These are phyloP conservation scores for Crocuta crocuta DNA, from an alignment of 2,113 vertebrate genomes.

Conservation along the genomic window DNA sequence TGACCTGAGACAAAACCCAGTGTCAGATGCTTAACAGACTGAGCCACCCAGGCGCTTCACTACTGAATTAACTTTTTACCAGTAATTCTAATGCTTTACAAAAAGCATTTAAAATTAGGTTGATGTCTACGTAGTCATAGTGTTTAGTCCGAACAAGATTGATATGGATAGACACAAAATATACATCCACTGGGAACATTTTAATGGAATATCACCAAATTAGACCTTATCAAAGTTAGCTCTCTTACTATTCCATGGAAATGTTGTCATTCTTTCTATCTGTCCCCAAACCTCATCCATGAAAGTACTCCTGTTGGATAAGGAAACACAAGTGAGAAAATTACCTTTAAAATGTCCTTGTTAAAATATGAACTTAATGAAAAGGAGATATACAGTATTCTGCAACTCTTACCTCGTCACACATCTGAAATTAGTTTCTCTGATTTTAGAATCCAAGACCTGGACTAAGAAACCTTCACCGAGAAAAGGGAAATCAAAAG, in stretches of 20 bases:
- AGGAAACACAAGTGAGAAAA: background rate
- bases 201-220: background rate
- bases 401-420: background rate
- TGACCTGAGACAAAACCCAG: no score
- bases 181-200: background rate
- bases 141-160: background rate
- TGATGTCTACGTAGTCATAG: background rate
- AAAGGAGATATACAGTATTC: background rate
- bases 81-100: background rate
- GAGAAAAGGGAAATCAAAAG: background rate
- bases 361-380: background rate
- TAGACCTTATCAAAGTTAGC: background rate
- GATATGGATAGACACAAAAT: background rate
- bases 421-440: background rate
- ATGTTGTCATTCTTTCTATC: background rate
- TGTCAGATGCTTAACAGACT: no score
- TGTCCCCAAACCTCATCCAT: background rate
- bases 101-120: background rate
- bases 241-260: background rate
- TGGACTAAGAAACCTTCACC: background rate
- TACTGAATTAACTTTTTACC: background rate
- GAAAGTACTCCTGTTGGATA: rapidly evolving
- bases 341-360: background rate
- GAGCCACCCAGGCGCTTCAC: no score
- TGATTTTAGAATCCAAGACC: background rate